Percentiles rank a stretch among this genome's conserved stretches.
phyloP scores from a whole-genome alignment of 2,113 vertebrate species.

The Puntigrus tetrazona region DNA sequence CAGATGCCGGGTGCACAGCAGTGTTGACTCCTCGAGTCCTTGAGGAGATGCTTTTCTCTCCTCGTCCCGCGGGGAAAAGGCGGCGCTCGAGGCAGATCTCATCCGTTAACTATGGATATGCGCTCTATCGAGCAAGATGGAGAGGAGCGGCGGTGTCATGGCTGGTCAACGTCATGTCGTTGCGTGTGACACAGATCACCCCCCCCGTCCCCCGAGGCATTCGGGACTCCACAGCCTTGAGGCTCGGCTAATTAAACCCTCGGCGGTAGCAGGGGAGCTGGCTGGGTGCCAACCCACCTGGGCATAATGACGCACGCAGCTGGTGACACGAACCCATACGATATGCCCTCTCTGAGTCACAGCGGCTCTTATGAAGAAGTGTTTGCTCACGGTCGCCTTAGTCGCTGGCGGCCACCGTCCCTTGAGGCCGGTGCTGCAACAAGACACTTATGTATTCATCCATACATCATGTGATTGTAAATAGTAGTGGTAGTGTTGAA shows the following conservation, averaged over 20 bases:
- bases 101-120: background rate
- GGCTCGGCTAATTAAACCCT: slow-evolving; percentile 73
- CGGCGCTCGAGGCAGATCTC: background rate
- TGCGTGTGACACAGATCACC: slow-evolving; percentile 69
- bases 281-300: slow-evolving; percentile 55
- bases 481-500: slow-evolving; percentile 34
- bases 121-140: slow-evolving; percentile 20
- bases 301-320: slow-evolving; percentile 47
- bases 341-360: slow-evolving; percentile 37
- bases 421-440: background rate
- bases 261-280: slow-evolving; percentile 59
- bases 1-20: slow-evolving; percentile 12
- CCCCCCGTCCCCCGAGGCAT: slow-evolving; percentile 55
- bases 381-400: slow-evolving; percentile 16
- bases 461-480: slow-evolving; percentile 48
- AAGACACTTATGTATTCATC: slow-evolving; percentile 43
- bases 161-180: slow-evolving; percentile 62
- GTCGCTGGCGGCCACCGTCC: background rate
- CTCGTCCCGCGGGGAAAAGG: background rate
- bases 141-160: slow-evolving; percentile 48
- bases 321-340: slow-evolving; percentile 28
- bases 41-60: slow-evolving; percentile 16
- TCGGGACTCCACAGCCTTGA: slow-evolving; percentile 54
- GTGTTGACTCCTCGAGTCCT: background rate
- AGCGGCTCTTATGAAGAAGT: slow-evolving; percentile 40